These are phyloP conservation scores for Prionace glauca DNA, from an alignment of 2,797 vertebrate species.

Conservation along the genomic window DNA sequence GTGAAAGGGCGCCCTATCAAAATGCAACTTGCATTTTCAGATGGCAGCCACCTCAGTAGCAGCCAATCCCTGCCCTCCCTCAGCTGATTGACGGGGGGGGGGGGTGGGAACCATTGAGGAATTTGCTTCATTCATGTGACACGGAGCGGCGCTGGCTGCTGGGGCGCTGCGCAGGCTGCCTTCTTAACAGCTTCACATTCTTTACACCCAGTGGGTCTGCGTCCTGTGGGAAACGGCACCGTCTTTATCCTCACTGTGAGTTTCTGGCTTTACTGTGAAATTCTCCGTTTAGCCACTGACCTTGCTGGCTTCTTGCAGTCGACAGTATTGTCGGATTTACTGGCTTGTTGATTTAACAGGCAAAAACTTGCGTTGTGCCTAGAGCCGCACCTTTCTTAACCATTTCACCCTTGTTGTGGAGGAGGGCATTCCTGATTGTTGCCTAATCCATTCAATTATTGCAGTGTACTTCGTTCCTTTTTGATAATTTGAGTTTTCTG, in stretches of 20 bases:
- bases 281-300: background rate
- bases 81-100: background rate
- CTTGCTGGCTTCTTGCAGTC: background rate
- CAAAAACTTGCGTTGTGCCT: background rate
- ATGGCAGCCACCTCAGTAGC: background rate
- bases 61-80: background rate
- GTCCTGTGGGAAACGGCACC: background rate
- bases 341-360: background rate
- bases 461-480: too few relatives aligned
- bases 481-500: background rate
- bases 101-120: background rate
- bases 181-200: too few relatives aligned
- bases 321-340: background rate
- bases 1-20: background rate
- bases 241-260: background rate
- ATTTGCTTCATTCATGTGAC: background rate
- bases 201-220: background rate
- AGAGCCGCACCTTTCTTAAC: background rate
- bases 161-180: too few relatives aligned
- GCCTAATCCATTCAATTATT: too few relatives aligned
- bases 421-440: background rate
- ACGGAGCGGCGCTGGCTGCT: too few relatives aligned
- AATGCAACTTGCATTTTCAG: background rate
- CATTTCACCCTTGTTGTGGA: background rate
- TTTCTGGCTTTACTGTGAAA: background rate